Percentiles rank a stretch among this genome's conserved stretches.
phyloP scores from a whole-genome alignment of 2,113 vertebrate genomes.

The Catharus minimus region DNA sequence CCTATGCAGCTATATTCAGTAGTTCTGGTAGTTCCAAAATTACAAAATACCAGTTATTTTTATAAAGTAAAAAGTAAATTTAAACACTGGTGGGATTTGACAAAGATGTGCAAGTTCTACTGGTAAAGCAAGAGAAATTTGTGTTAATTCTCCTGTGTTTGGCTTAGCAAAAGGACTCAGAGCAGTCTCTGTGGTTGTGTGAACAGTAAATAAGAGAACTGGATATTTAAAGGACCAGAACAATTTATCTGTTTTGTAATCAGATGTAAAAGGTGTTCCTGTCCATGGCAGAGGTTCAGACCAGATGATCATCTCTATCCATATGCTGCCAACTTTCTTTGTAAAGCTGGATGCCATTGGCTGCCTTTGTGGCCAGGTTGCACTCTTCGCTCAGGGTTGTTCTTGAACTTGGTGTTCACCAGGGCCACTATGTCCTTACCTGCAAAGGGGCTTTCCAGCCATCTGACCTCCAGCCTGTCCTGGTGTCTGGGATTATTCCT shows the following conservation, averaged over 20 bases:
- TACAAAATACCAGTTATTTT: neutral
- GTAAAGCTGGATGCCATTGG: neutral
- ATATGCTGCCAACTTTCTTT: neutral
- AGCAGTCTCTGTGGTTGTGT: neutral
- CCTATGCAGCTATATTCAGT: neutral
- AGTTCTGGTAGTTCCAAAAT: neutral
- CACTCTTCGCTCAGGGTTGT: rapidly evolving
- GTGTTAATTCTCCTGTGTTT: neutral
- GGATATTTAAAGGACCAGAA: neutral
- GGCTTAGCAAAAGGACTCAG: neutral
- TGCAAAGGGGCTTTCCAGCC: neutral
- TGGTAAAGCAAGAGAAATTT: neutral
- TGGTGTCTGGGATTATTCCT: neutral
- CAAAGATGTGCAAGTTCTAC: neutral
- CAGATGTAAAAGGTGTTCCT: neutral
- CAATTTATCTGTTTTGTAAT: neutral
- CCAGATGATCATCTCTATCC: neutral
- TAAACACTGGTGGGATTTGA: neutral
- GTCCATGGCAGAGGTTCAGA: neutral
- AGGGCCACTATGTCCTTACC: neutral
- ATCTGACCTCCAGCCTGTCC: neutral
- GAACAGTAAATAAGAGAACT: neutral
- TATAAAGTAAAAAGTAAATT: neutral
- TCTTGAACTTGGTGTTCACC: neutral
- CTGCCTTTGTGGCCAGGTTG: neutral